These are phyloP conservation scores for Ceyx margarethae DNA, from an alignment of 2,113 vertebrate species.

Conservation along the genomic window DNA sequence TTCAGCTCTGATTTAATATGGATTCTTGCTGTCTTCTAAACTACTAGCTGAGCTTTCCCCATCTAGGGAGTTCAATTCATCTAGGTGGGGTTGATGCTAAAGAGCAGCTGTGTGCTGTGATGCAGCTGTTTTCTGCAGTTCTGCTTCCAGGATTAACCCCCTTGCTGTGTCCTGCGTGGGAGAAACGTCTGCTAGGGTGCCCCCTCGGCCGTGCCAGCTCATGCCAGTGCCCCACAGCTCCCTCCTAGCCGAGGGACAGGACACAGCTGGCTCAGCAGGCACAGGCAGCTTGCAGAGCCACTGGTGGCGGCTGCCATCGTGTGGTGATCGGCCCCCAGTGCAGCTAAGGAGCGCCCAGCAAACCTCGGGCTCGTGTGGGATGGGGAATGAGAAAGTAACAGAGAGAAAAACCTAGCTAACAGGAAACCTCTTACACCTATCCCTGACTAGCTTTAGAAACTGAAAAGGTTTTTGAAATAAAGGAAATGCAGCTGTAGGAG, in stretches of 20 bases:
- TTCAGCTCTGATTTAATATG: background rate
- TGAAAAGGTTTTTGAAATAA: background rate
- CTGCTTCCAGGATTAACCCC: background rate
- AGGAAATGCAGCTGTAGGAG: background rate
- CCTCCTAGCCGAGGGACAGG: background rate
- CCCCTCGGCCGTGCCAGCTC: background rate
- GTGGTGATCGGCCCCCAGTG: conserved; percentile 51
- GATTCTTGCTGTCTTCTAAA: background rate
- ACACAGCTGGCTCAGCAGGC: background rate
- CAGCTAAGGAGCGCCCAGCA: background rate
- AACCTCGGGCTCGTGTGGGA: background rate
- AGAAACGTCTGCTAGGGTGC: background rate
- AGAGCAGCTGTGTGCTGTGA: background rate
- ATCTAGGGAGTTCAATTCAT: background rate
- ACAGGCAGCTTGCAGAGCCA: background rate
- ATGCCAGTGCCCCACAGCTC: background rate
- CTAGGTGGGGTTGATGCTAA: background rate
- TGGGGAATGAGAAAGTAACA: accelerated
- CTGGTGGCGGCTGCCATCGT: conserved; percentile 66
- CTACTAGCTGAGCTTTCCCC: background rate
- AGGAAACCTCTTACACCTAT: background rate
- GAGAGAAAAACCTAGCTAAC: background rate
- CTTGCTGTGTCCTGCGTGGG: background rate
- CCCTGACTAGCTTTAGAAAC: accelerated
- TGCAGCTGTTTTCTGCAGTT: background rate